phyloP scores from a whole-genome alignment of 2,113 vertebrate genomes.

The Campylorhamphus procurvoides region DNA sequence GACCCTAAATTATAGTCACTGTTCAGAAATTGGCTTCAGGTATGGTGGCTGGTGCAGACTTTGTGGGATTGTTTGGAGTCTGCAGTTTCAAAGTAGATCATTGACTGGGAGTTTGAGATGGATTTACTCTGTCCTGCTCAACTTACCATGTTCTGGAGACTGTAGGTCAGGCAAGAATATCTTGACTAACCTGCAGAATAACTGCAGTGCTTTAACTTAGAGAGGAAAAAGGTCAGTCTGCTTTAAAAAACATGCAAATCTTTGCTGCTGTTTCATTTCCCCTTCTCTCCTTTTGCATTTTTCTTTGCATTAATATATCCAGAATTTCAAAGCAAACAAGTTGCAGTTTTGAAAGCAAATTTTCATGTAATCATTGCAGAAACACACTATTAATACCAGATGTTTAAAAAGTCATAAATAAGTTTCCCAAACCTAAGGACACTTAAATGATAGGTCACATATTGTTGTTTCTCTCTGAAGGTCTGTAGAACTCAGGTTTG shows the following conservation, averaged over 20 bases:
- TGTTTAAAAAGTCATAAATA: not conserved
- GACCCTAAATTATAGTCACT: not conserved
- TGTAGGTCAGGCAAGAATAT: not conserved
- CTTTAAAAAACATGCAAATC: not conserved
- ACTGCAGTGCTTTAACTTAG: not conserved
- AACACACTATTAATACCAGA: slow-evolving; percentile 34
- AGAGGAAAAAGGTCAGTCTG: not conserved
- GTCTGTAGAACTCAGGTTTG: not conserved
- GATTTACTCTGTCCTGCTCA: not conserved
- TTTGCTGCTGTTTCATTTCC: not conserved
- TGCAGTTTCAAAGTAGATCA: slow-evolving; percentile 8
- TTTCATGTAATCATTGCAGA: not conserved
- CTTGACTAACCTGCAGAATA: not conserved
- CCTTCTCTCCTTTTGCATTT: not conserved
- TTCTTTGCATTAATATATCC: not conserved
- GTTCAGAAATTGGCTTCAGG: not conserved
- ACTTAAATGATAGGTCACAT: not conserved
- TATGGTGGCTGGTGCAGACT: not conserved
- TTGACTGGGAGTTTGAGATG: not conserved
- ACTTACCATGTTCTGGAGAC: not conserved
- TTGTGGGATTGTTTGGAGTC: not conserved
- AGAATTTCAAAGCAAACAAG: slow-evolving; percentile 25
- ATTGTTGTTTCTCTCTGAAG: not conserved
- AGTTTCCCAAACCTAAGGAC: not conserved
- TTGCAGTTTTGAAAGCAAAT: not conserved